Conservation (phyloP, 2,797 vertebrate genomes). For the Myotis findleyi region DNA sequence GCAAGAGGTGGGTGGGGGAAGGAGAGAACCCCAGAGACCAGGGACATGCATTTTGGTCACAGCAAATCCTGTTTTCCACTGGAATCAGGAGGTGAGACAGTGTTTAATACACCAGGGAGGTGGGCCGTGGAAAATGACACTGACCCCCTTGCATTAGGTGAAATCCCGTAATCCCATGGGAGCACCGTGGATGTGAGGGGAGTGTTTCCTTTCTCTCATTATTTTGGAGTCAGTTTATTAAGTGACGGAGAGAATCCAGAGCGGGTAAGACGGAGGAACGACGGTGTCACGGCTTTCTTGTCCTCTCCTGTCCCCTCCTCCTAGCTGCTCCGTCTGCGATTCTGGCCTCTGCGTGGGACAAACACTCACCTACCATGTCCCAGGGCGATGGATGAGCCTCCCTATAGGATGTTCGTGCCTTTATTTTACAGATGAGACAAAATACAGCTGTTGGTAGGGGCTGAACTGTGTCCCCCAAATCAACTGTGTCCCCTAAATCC, state of each 20-base stretch:
- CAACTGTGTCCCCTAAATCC: background rate
- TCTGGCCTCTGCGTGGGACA: background rate
- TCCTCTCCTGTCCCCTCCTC: rapidly evolving
- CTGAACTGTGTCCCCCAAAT: background rate
- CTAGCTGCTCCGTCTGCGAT: background rate
- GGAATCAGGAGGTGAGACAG: background rate
- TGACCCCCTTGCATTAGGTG: slow-evolving; percentile 66
- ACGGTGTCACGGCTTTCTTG: background rate
- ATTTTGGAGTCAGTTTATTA: slow-evolving; percentile 65
- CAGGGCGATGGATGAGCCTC: background rate
- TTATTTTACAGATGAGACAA: background rate
- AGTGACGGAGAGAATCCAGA: slow-evolving; percentile 41
- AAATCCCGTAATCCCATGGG: slow-evolving; percentile 65
- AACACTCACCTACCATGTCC: background rate
- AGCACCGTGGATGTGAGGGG: background rate
- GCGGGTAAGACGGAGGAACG: background rate
- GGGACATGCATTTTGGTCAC: background rate
- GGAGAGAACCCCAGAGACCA: background rate
- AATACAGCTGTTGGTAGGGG: background rate
- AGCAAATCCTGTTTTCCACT: background rate
- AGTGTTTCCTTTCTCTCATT: slow-evolving; percentile 26
- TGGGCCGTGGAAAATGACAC: background rate
- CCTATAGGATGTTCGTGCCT: rapidly evolving
- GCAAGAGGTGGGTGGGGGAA: background rate
- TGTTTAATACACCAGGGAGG: background rate